Evolutionary conservation across 2,888 invertebrate genomes (phyloP).

Genomic region (Melanophora roralis): DNA sequence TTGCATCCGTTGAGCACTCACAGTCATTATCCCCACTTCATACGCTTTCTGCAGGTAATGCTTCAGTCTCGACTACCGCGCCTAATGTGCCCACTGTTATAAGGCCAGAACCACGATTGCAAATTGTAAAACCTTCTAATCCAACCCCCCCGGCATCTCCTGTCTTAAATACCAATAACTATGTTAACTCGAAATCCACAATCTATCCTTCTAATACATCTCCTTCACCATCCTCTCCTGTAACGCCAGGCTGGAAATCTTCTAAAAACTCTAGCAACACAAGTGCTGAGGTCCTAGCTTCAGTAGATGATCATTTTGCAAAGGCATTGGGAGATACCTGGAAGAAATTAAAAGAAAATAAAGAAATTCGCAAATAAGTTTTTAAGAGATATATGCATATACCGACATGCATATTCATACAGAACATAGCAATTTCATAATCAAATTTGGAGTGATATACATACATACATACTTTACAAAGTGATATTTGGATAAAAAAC

Average conservation of each 20-base stretch:
- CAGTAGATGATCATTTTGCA: constrained; percentile 94
- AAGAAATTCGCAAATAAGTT: constrained; percentile 68
- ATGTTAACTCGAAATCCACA: constrained; percentile 67
- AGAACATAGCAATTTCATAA: not conserved
- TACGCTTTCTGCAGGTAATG: constrained; percentile 33
- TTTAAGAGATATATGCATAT: too few relatives aligned
- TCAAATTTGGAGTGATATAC: constrained; percentile 25
- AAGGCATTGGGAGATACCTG: constrained; percentile 92
- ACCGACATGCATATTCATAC: not conserved
- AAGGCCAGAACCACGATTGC: constrained; percentile 72
- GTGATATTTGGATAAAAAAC: constrained; percentile 48
- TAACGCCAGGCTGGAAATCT: constrained; percentile 59
- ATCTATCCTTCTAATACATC: constrained; percentile 70
- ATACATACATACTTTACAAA: constrained; percentile 4
- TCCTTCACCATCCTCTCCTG: constrained; percentile 68
- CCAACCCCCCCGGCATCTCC: constrained; percentile 69
- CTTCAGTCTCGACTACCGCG: constrained; percentile 24
- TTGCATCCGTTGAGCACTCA: constrained; percentile 43
- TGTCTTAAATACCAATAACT: constrained; percentile 62
- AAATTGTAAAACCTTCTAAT: constrained; percentile 56
- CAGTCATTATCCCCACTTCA: constrained; percentile 45
- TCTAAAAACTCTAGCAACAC: constrained; percentile 30
- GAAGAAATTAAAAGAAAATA: constrained; percentile 84
- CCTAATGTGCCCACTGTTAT: constrained; percentile 69
- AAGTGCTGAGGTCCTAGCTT: constrained; percentile 73